These are phyloP conservation scores for Alauda arvensis DNA, from an alignment of 2,797 vertebrate genomes.

Conservation along the genomic window DNA sequence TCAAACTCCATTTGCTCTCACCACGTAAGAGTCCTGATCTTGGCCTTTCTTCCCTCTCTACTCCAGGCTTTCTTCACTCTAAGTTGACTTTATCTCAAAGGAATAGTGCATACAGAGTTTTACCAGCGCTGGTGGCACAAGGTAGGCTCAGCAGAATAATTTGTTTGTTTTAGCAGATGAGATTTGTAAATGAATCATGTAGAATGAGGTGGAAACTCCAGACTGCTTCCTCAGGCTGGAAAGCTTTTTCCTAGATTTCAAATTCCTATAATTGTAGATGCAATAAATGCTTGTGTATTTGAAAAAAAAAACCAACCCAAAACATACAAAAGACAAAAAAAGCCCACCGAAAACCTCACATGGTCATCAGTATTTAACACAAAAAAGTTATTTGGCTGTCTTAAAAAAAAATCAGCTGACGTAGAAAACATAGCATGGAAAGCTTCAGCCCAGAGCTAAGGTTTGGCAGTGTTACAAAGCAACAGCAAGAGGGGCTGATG, in stretches of 20 bases:
- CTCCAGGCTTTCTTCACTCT: not conserved
- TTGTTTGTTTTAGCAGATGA: not conserved
- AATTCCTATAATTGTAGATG: not conserved
- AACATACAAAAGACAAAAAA: not conserved
- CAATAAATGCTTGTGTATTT: not conserved
- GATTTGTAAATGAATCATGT: not conserved
- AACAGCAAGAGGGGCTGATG: slow-evolving; percentile 17
- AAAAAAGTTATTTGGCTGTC: not conserved
- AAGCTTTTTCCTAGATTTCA: not conserved
- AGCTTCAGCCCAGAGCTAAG: not conserved
- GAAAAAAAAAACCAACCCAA: not conserved
- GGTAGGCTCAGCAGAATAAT: not conserved
- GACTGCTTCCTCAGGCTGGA: not conserved
- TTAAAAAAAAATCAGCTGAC: not conserved
- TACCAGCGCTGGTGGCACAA: not conserved
- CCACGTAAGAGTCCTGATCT: not conserved
- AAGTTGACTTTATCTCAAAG: not conserved
- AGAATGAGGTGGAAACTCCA: not conserved
- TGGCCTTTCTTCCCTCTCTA: not conserved
- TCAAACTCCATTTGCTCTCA: not conserved
- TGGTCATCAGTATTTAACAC: not conserved
- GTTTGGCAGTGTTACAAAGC: not conserved
- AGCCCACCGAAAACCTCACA: accelerated
- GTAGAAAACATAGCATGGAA: not conserved
- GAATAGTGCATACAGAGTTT: not conserved